Base-by-base conservation (phyloP, 2,888 invertebrate genomes). In the Luffia ferchaultella region DNA sequence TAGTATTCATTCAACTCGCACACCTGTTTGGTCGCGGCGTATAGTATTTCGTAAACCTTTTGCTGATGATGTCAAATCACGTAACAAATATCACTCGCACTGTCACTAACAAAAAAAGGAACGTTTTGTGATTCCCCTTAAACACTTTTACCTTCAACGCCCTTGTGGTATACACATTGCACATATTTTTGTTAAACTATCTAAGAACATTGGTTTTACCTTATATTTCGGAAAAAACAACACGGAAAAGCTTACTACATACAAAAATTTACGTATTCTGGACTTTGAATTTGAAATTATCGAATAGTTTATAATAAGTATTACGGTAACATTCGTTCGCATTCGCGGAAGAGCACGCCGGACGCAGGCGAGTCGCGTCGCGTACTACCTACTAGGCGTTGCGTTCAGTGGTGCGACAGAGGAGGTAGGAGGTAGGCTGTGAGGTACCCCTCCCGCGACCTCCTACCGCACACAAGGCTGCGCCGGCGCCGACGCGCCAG, bases 401-500 rank as follows among this genome's bases (percentile, higher is more conserved):
- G n/a, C n/a, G n/a, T n/a, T n/a, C n/a, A n/a, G n/a, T n/a, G 30
- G 12, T 30, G 30, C 30, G 30, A 30, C 30, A 12, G 30, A 30
- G 30, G 30, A 30, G 30, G 30, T 30, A 30, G 30, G 30, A 30
- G 30, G 30, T 30, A 30, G 30, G 30, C 30, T 30, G 30, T 12
- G 30, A 30, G 30, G 30, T 30, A 3, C 30, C 5, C 30, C 30
- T 30, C 30, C 30, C 12, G 12, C 30, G 5, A 7, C 30, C 30
- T 30, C 12, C 30, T 3, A 12, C 30, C 30, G 30, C 30, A 30
- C 30, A 12, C 60, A 61, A 66, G 66, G 69, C 70, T 73, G 70
- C 71, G 70, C 70, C 67, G 63, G 66, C 67, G 64, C 46, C 62
- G 65, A 64, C 64, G 57, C 62, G 60, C 62, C 62, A 75, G 76